Conservation (phyloP, 2,797 vertebrate genomes). For the Thunnus albacares region DNA sequence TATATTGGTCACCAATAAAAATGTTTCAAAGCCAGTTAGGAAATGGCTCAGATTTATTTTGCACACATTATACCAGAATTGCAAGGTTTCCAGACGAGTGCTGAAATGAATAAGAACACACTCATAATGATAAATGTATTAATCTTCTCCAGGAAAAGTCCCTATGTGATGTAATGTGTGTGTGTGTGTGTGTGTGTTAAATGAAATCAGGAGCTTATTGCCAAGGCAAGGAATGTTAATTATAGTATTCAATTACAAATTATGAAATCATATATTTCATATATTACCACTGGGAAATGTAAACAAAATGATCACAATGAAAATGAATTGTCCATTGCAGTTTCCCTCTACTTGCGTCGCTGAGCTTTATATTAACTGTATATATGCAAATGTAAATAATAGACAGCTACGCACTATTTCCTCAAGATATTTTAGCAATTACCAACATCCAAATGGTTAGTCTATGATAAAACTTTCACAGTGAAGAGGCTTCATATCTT, state of each 20-base stretch:
- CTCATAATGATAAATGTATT: background rate
- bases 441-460: background rate
- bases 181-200: background rate
- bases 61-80: background rate
- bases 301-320: background rate
- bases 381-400: background rate
- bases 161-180: background rate
- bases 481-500: background rate
- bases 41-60: background rate
- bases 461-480: background rate
- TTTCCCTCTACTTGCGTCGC: background rate
- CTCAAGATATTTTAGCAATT: background rate
- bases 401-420: background rate
- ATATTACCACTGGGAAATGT: constrained; percentile 1
- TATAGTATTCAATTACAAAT: constrained; percentile 13
- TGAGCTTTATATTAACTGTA: background rate
- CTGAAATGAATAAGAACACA: background rate
- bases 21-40: constrained; percentile 3
- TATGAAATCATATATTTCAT: constrained; percentile 1
- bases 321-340: background rate
- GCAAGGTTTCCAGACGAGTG: background rate
- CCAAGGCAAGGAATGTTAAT: constrained; percentile 1
- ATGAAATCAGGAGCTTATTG: background rate
- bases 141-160: background rate
- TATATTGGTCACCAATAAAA: constrained; percentile 6